Conservation (phyloP, 2,113 vertebrate species). For the Takifugu flavidus region DNA sequence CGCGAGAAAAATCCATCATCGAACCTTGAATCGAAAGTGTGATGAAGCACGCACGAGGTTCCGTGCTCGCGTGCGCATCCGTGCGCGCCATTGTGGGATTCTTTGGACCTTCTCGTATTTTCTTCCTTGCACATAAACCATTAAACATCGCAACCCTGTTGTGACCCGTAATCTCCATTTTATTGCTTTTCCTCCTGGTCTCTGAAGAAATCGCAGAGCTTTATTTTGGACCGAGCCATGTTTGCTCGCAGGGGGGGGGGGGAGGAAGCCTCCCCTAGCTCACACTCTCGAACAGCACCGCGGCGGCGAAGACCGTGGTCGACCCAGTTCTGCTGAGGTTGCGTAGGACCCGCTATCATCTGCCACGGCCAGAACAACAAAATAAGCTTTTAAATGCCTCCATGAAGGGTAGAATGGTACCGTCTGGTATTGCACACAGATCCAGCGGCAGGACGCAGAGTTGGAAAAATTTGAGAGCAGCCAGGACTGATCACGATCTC, state of each 20-base stretch:
- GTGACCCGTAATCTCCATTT: slow-evolving; percentile 71
- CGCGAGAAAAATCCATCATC: too few species aligned
- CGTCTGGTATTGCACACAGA: slow-evolving; percentile 20
- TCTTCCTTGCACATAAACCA: slow-evolving; percentile 64
- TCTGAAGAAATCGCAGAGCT: slow-evolving; percentile 70
- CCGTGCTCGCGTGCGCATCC: background rate
- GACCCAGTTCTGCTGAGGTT: slow-evolving; percentile 56
- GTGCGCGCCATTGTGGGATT: background rate
- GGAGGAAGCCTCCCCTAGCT: slow-evolving; percentile 47
- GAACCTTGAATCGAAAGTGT: too few species aligned
- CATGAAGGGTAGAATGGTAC: slow-evolving; percentile 36
- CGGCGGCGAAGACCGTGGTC: slow-evolving; percentile 36
- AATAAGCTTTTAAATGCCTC: slow-evolving; percentile 19
- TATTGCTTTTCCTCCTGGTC: slow-evolving; percentile 78
- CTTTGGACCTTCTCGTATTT: slow-evolving; percentile 27
- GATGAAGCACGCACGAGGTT: background rate
- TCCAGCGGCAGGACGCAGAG: too few species aligned
- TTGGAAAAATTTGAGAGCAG: background rate
- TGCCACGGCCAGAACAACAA: slow-evolving; percentile 10
- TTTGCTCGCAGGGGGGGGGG: slow-evolving; percentile 65
- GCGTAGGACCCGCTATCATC: slow-evolving; percentile 17
- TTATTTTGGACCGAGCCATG: slow-evolving; percentile 75
- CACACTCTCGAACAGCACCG: slow-evolving; percentile 65
- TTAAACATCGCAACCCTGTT: slow-evolving; percentile 70
- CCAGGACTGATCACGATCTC: too few species aligned